phyloP scores from a whole-genome alignment of 2,888 invertebrate genomes.

The Cenopis cana region DNA sequence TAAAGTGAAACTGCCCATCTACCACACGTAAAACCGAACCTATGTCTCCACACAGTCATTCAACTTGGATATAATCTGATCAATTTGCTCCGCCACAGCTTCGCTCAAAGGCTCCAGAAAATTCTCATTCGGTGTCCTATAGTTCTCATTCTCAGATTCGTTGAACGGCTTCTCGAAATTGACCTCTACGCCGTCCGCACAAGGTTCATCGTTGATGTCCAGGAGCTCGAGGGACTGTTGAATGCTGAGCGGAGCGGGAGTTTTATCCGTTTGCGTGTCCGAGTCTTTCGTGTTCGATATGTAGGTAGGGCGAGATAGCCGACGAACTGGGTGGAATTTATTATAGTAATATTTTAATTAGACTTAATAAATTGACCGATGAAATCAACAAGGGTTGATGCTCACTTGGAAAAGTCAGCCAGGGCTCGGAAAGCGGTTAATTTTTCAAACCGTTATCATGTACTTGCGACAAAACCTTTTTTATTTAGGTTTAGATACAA shows the following conservation, averaged over 20 bases:
- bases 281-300: constrained; percentile 63
- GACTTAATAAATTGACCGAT: no score
- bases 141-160: constrained; percentile 70
- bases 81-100: constrained; percentile 73
- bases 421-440: no score
- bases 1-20: no score
- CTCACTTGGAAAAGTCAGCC: no score
- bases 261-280: constrained; percentile 59
- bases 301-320: constrained; percentile 49
- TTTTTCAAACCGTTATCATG: no score
- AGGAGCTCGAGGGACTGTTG: constrained; percentile 71
- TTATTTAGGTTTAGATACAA: no score
- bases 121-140: constrained; percentile 71
- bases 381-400: no score
- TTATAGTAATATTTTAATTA: no score
- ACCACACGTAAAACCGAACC: constrained; percentile 48
- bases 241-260: constrained; percentile 54
- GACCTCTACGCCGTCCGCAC: constrained; percentile 61
- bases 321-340: constrained; percentile 51
- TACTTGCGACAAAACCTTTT: no score
- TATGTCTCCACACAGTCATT: constrained; percentile 68
- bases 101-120: constrained; percentile 72
- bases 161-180: constrained; percentile 70
- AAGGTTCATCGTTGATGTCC: constrained; percentile 63
- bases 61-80: constrained; percentile 73